Evolutionary conservation across 2,113 vertebrate genomes (phyloP).

Genomic region (Cathartes aura): DNA sequence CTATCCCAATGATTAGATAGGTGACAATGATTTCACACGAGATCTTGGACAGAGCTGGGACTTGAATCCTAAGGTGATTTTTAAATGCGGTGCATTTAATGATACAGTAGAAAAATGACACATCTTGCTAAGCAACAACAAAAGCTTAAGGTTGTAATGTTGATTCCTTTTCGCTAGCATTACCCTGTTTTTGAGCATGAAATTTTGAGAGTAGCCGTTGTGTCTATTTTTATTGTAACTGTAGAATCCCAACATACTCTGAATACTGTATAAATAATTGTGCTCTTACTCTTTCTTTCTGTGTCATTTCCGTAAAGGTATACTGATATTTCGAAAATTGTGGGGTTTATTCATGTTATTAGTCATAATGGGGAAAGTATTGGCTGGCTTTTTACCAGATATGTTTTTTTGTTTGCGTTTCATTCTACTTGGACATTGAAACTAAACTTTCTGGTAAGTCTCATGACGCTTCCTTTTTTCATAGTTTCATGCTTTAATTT

Average conservation of each 20-base stretch:
- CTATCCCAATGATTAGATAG: background rate
- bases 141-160: background rate
- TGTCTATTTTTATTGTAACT: background rate
- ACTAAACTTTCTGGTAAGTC: background rate
- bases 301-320: background rate
- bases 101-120: background rate
- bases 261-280: background rate
- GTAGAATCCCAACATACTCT: background rate
- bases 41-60: background rate
- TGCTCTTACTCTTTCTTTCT: background rate
- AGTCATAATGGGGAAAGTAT: background rate
- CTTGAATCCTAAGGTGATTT: background rate
- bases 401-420: background rate
- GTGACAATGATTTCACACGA: background rate
- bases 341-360: background rate
- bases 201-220: background rate
- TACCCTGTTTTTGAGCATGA: background rate
- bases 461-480: background rate
- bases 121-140: background rate
- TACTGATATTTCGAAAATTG: background rate
- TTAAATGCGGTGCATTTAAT: background rate
- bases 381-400: background rate
- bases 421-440: constrained; percentile 7
- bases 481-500: background rate
- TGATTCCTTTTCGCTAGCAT: background rate